Base-by-base conservation (phyloP, 2,797 vertebrate species). In the Nasua narica region DNA sequence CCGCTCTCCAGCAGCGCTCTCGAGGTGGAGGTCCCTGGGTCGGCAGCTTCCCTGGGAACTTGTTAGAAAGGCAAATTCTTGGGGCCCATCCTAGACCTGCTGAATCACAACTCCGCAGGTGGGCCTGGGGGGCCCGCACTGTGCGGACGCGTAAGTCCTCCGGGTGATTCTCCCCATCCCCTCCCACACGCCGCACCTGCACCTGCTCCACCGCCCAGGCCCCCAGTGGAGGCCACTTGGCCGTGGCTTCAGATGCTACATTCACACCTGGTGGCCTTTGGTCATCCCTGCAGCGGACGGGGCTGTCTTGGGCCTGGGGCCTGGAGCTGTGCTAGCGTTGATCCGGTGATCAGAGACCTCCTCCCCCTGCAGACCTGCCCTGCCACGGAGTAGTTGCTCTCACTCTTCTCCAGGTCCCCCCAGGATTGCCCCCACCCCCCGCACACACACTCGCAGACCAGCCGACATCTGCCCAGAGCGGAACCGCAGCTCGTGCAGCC, bases 311-410 rank as follows among this genome's bases (percentile, higher is more conserved):
- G 35, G n/a, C 70, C 32, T 19, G 18, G 74, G 40, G 60, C 35
- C 21, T 9, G 40, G 72, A 32, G 54, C 19, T 1, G 46, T 16
- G 72, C 72, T 14, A 4, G 19, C 3, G 0, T 2, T 11, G 19
- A 19, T 35, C 48, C 25, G 7, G 25, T 25, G 43, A 27, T 3
- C 32, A 27, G 54, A 74, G 58, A 9, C 67, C 40, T 4, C 1
- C 32, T 1, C 23, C 25, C 58, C 56, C 7, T 27, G 18, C 84
- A 40, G 52, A 13, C 76, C 21, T 27, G 54, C 37, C 19, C 32
- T 7, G 8, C 76, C n/a, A 1, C 0, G 0, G 40, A 0, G 40
- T 23, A 7, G 52, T 8, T 23, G 60, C 18, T 8, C 35, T 12
- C 62, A 4, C n/a, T 37, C 52, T 46, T 40, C 10, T 50, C 3